Conservation (phyloP, 2,113 vertebrate species). For the Atrichornis clamosus region DNA sequence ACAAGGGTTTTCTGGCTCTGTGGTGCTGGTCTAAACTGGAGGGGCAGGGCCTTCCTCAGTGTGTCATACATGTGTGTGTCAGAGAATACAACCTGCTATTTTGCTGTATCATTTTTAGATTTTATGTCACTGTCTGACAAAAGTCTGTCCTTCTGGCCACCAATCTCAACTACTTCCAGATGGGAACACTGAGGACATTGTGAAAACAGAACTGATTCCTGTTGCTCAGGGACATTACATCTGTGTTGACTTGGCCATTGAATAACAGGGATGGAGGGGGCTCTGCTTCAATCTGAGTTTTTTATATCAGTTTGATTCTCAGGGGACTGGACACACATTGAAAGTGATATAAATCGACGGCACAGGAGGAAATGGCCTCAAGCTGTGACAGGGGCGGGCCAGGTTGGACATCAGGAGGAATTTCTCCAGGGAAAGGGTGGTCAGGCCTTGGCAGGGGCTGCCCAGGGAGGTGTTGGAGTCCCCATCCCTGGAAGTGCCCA, state of each 20-base stretch:
- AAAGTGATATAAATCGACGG: fast-evolving
- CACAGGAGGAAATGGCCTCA: fast-evolving
- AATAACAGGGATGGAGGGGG: not conserved
- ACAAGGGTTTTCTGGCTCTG: not conserved
- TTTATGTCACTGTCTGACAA: not conserved
- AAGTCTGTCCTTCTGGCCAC: not conserved
- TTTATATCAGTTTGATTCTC: not conserved
- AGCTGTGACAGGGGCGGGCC: fast-evolving
- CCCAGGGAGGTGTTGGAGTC: not conserved
- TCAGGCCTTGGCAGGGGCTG: not conserved
- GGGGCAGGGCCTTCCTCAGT: not conserved
- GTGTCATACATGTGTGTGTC: fast-evolving
- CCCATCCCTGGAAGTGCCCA: not conserved
- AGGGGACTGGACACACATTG: not conserved
- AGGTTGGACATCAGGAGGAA: not conserved
- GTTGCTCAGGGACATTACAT: not conserved
- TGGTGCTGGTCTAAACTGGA: not conserved
- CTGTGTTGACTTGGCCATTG: not conserved
- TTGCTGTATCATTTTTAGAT: not conserved
- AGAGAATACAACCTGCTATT: not conserved
- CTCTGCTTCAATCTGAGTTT: not conserved
- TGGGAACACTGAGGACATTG: not conserved
- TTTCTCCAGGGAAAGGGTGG: fast-evolving
- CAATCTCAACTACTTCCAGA: fast-evolving
- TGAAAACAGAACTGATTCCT: not conserved